Base-by-base conservation (phyloP, 2,888 invertebrate genomes). In the Leuctra nigra region DNA sequence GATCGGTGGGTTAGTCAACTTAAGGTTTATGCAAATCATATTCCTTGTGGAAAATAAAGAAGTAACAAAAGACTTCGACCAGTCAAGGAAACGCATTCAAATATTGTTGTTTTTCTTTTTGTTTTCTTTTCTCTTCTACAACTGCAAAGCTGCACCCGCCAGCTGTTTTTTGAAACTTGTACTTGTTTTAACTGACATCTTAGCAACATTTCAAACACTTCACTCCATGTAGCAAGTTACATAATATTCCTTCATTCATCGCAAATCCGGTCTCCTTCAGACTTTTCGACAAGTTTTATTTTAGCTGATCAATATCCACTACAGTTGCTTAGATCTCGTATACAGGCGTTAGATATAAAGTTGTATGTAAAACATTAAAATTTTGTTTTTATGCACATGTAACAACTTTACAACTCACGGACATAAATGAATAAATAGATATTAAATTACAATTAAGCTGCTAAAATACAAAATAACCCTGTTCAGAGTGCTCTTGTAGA, bases 1-100 rank as follows among this genome's bases (percentile, higher is more conserved):
- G 13, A 35, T 16, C 11, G 18, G 44, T 22, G 23, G 33, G 50
- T 50, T 29, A 33, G 50, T 18, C 50, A 29, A 50, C 50, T 35
- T 50, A 35, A 35, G 39, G 39, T 39, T 18, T 41, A 50, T 50
- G 50, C 38, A 57, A 57, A 57, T 57, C 20, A 57, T 38, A 53
- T 22, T 24, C 33, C 50, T 47, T 24, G 44, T 46, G 48, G 48
- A 35, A 33, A 33, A 55, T 22, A 35, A 24, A n/a, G 33, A 47
- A 39, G 39, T 41, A 39, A 53, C 41, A 54, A 50, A 54, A 38
- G 53, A 46, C 29, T 13, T 20, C 16, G 38, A 20, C 36, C 7
- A 25, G 39, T 9, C 29, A 2, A 9, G 25, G 25, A 48, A 48
- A 29, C 48, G 25, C 48, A 48, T 29, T 48, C 11, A 41, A 11